Conservation (phyloP, 2,797 vertebrate species). For the Poecilia velifera region DNA sequence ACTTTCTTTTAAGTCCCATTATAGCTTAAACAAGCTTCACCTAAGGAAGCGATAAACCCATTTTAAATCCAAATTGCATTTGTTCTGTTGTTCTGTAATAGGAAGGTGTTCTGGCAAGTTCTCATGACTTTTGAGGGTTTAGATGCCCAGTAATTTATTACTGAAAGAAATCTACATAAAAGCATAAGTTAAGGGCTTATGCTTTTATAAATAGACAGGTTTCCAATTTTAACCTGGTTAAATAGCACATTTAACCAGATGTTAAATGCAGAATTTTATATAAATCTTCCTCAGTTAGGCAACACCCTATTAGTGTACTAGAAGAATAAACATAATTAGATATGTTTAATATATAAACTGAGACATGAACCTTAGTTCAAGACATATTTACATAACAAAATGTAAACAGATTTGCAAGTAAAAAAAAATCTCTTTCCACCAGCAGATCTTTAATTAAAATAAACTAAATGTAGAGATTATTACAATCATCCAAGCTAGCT, state of each 20-base stretch:
- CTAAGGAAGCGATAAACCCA: slow-evolving; percentile 4
- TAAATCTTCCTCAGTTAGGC: not conserved
- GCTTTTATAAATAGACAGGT: no score
- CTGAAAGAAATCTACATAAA: not conserved
- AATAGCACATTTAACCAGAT: not conserved
- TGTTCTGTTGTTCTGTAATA: slow-evolving; percentile 39
- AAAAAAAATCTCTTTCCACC: not conserved
- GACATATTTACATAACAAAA: not conserved
- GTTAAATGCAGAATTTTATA: not conserved
- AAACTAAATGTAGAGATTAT: not conserved
- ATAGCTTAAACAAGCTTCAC: not conserved
- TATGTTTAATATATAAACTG: not conserved
- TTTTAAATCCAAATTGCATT: not conserved
- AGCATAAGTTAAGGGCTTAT: not conserved
- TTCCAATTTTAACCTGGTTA: not conserved
- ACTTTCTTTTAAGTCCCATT: not conserved
- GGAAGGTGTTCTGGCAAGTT: slow-evolving; percentile 37
- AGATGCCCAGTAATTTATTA: not conserved
- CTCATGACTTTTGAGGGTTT: slow-evolving; percentile 18
- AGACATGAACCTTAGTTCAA: not conserved
- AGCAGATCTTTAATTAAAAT: not conserved
- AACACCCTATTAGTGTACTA: not conserved
- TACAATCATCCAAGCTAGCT: not conserved
- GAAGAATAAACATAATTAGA: not conserved
- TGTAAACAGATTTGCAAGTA: no score